Evolutionary conservation across 2,888 invertebrate genomes (phyloP).

Genomic region (Pollenia angustigena): DNA sequence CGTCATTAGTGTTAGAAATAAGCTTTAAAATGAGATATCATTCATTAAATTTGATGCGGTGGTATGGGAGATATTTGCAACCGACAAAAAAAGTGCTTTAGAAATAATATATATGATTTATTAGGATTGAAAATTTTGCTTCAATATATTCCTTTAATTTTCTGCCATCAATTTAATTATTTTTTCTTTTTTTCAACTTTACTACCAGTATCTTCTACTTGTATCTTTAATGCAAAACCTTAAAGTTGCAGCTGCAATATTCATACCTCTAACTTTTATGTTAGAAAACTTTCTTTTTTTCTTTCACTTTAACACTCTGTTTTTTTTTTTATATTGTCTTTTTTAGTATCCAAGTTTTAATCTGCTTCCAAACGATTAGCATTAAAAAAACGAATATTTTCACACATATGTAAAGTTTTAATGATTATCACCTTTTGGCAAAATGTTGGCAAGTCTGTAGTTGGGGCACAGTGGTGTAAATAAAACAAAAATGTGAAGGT

Average conservation of each 20-base stretch:
- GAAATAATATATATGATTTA: no score
- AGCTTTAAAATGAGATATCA: no score
- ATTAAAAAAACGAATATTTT: constrained; percentile 67
- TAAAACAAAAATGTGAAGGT: no score
- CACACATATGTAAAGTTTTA: constrained; percentile 72
- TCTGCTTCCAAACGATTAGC: constrained; percentile 70
- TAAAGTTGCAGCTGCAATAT: constrained; percentile 29
- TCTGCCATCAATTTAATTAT: neutral
- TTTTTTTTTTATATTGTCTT: constrained; percentile 29
- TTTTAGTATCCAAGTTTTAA: constrained; percentile 70
- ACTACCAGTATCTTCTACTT: neutral
- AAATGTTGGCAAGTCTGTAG: constrained; percentile 25
- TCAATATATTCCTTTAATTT: neutral
- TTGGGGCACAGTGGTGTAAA: no score
- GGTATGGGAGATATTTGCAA: no score
- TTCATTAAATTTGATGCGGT: no score
- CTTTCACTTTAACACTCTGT: constrained; percentile 32
- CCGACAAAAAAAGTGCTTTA: no score
- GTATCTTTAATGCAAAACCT: neutral
- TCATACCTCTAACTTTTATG: constrained; percentile 24
- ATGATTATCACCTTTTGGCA: constrained; percentile 72
- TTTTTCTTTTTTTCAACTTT: neutral
- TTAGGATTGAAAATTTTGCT: no score
- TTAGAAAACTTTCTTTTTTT: constrained; percentile 53
- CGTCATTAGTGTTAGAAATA: no score